Evolutionary conservation across 1,140 invertebrate genomes (phyloP), one percentile per base, ranked within the genome.

Genomic region (Diprion similis): DNA sequence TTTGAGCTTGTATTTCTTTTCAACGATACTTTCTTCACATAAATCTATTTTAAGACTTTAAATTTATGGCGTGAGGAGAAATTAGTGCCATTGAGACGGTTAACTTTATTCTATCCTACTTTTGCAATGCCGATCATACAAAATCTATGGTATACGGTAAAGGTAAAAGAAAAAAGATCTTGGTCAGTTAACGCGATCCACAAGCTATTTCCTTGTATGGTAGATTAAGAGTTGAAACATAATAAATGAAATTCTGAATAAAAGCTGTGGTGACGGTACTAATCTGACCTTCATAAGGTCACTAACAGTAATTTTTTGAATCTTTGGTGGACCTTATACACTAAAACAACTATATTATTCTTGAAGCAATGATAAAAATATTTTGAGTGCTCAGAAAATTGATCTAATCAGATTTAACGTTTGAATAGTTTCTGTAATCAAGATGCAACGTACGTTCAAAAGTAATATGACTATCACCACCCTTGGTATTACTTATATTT

Each of bases 181-280:
- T 37, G 24, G 24, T 37, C 11, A 59, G 51, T 59, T 59, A 59
- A 13, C 51, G 51, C n/a, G 51, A 59, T 59, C 51, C 11, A 59
- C 11, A 17, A 13, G 11, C n/a, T 6, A 17, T 59, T 59, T 59
- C 51, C 11, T 59, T 13, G 51, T 59, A 59, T 59, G 51, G 51
- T 59, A 59, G 51, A 59, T 15, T 59, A 59, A 59, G n/a, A 59
- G 51, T 59, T 17, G 9, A 59, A 17, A 17, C 66, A 69, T 73
- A 24, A 47, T 77, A 66, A 75, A 76, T 68, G 24, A 73, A 70
- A 75, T 66, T 71, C 66, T 78, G 71, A 59, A 81, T 81, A 77
- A 75, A 79, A 78, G 72, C 77, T 80, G 73, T 81, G 87, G 87
- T 88, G 86, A 85, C 81, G 86, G 87, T 86, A 83, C 84, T 87